Evolutionary conservation across 1,140 invertebrate species (phyloP), one percentile per base, ranked within the genome.

Genomic region (Pogonomyrmex californicus): DNA sequence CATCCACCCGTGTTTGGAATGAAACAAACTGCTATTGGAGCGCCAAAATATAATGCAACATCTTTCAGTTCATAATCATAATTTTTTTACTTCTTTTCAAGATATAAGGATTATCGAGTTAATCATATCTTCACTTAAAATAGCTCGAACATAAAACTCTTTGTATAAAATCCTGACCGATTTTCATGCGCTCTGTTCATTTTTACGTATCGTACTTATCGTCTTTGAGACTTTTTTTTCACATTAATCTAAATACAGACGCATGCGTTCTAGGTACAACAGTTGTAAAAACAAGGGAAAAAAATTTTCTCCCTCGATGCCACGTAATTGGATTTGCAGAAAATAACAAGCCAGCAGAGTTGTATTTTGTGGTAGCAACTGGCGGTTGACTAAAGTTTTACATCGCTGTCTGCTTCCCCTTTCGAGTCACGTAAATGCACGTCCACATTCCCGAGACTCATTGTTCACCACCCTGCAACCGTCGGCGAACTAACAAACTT

Each of bases 341-440:
- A 77, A 85, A 85, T 85, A 78, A 85, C 49, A 65, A 85, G 49
- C 49, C 47, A 23, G 1, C 33, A 47, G 71, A 4, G 36, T 77
- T 62, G 49, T 66, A 77, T 65, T 41, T 76, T 62, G 73, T 47
- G 44, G 41, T 54, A 30, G 58, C 9, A n/a, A 54, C 44, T 71
- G 47, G 44, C 49, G 23, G 10, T 58, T 60, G 82, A 54, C 82
- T 65, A 56, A 85, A 85, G 73, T 85, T 85, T 77, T 78, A 63
- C 73, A 36, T 36, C 14, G 33, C 36, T 85, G 47, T 54, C 58
- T 85, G 60, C 36, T 85, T 12, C 17, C 36, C 41, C 47, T 78
- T 77, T 38, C 82, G 73, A 66, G 82, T 85, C 82, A 85, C 82
- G 82, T 85, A 85, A 85, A 73, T 77, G 73, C 47, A 85, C 60